These are phyloP conservation scores for Macropus fuliginosus DNA, from an alignment of 2,797 vertebrate species.

Conservation along the genomic window DNA sequence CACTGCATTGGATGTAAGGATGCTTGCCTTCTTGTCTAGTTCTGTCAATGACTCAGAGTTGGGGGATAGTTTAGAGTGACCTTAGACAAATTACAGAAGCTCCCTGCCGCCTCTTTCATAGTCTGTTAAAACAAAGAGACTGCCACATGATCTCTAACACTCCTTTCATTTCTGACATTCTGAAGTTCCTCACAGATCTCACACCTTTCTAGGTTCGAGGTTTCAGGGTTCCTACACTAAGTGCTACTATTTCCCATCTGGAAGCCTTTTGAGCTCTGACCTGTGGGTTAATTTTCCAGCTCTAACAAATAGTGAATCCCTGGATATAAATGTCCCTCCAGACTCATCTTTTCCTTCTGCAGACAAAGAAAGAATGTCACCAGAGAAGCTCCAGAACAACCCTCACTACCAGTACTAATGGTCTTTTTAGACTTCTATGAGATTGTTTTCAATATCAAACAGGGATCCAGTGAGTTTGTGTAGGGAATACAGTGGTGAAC, in stretches of 20 bases:
- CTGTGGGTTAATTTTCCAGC: background rate
- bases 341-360: background rate
- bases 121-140: background rate
- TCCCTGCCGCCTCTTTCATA: background rate
- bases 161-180: background rate
- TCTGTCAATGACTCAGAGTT: background rate
- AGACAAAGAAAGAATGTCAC: background rate
- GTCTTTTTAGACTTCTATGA: background rate
- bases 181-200: background rate
- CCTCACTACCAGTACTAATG: background rate
- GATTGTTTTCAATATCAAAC: background rate
- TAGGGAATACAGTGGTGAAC: background rate
- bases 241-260: background rate
- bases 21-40: background rate
- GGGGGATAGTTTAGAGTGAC: background rate
- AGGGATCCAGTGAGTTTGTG: rapidly evolving
- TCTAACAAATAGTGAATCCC: background rate
- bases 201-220: background rate
- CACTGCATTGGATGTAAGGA: background rate
- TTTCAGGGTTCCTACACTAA: background rate
- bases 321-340: background rate
- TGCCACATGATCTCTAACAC: background rate
- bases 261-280: background rate
- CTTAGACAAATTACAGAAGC: background rate
- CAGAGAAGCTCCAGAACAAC: background rate